Base-by-base conservation (phyloP, 2,888 invertebrate genomes). In the Portevinia maculata region DNA sequence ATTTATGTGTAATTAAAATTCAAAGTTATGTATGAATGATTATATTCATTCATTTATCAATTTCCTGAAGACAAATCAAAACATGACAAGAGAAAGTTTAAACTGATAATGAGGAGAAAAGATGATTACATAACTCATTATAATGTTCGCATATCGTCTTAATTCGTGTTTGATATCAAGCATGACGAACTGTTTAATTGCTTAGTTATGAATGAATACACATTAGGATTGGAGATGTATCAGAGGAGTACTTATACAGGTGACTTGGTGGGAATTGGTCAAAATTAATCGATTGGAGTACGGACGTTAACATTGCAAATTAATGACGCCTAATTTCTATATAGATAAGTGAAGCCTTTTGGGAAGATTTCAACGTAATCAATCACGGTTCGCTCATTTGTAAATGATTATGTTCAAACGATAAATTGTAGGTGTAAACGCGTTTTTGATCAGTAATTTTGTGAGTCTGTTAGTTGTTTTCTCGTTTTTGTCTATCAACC, bases 121-220 rank as follows among this genome's bases (percentile, higher is more conserved):
- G 53, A 6, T 41, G 52, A 57, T 79, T 69, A 69, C 62, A 57
- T 69, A 79, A 74, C 17, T 48, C 15, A 50, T 62, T 48, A 67
- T 69, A 50, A 60, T 67, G 50, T 34, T 57, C 55, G 44, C 53
- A 67, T 79, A 79, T 73, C 55, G 60, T 67, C 62, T 74, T 44
- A 53, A 62, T 52, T 67, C 50, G 24, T 57, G 41, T 55, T 57
- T 62, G 28, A 69, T 79, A 79, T 79, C 62, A 69, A 13, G 39
- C 74, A 37, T 79, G 79, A 74, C 79, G 67, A 17, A 74, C 19
- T 73, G 57, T 59, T 79, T 79, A 73, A 74, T 79, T 74, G 55
- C 34, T 57, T 24, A 52, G 13, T 65, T 53, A 55, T 59, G 52
- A 71, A 24, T 39, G 46, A 48, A 50, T 19, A 37, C 34, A 70